These are phyloP conservation scores for Lasioglossum villosulum DNA, from an alignment of 2,888 invertebrate genomes.

Conservation along the genomic window DNA sequence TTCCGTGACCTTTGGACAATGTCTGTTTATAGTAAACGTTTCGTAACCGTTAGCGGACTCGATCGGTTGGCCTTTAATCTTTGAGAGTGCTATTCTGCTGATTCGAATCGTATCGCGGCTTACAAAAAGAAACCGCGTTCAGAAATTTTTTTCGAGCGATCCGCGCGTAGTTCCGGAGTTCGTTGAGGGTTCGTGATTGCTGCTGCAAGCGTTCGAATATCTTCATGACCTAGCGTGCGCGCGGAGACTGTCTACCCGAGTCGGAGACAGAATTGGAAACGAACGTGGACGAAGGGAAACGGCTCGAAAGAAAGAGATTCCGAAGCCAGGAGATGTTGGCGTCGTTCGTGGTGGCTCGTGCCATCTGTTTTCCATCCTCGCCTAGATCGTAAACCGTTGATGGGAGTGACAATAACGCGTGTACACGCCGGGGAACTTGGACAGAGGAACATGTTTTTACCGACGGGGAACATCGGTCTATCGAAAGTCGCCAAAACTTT, in stretches of 20 bases:
- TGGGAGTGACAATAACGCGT: constrained; percentile 21
- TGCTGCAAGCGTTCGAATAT: constrained; percentile 9
- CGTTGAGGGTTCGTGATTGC: neutral
- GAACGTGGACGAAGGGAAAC: neutral
- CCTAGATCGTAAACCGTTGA: constrained; percentile 24
- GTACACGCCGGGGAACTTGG: constrained; percentile 5
- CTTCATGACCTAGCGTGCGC: constrained; percentile 1
- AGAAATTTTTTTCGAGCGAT: neutral
- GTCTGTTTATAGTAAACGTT: constrained; percentile 14
- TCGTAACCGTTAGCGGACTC: neutral
- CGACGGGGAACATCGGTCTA: constrained; percentile 40
- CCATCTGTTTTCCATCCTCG: constrained; percentile 12
- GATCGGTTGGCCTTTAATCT: constrained; percentile 1
- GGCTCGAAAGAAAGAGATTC: neutral
- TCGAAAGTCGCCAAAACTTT: constrained; percentile 36
- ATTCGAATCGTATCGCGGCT: neutral
- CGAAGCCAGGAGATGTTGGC: constrained; percentile 3
- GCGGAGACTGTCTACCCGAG: neutral
- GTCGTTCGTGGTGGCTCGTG: constrained; percentile 10
- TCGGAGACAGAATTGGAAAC: neutral
- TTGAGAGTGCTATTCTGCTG: neutral
- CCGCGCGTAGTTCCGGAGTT: neutral
- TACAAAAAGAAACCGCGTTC: neutral
- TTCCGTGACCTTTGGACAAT: neutral
- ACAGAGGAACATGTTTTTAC: constrained; percentile 17